Percentiles rank a stretch among this genome's conserved stretches.
Evolutionary conservation across 92 coral and sea anemone species (phyloP).

Genomic region (Zoanthus gigantus): DNA sequence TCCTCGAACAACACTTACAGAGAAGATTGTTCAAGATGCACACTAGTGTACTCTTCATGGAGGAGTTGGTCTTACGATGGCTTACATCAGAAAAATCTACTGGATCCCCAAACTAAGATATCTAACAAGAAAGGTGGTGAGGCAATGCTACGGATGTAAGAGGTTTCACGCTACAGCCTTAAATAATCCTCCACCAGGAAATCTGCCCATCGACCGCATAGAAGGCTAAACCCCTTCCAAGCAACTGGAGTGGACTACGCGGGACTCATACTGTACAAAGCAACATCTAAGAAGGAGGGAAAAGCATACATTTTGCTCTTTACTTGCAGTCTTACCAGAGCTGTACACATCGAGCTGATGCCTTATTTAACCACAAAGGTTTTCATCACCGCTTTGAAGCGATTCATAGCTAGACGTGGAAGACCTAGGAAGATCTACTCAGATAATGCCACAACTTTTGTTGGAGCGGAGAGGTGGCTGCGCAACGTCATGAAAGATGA

Average conservation of each 20-base stretch:
- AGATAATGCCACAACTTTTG: not conserved
- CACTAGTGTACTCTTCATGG: conserved; percentile 32
- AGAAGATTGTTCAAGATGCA: conserved; percentile 26
- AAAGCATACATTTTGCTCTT: not conserved
- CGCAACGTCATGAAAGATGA: too few relatives aligned
- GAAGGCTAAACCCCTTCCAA: too few relatives aligned
- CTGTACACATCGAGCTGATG: not conserved
- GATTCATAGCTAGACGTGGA: not conserved
- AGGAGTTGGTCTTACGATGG: conserved; percentile 7
- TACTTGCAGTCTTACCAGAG: too few relatives aligned
- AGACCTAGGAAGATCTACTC: not conserved
- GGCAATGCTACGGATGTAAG: not conserved
- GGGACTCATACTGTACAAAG: conserved; percentile 18
- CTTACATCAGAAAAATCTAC: not conserved
- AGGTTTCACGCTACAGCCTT: conserved; percentile 1
- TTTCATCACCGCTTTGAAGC: not conserved
- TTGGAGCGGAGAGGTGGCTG: conserved; percentile 43
- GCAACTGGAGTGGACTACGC: conserved; percentile 8
- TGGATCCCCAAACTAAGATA: conserved; percentile 20
- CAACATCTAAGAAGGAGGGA: not conserved
- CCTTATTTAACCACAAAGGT: not conserved
- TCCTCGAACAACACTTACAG: not conserved
- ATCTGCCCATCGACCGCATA: conserved; percentile 38
- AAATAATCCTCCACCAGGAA: conserved; percentile 35
- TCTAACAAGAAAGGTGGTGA: not conserved